phyloP scores from a whole-genome alignment of 2,113 vertebrate genomes.

The Dolichotis patagonum region DNA sequence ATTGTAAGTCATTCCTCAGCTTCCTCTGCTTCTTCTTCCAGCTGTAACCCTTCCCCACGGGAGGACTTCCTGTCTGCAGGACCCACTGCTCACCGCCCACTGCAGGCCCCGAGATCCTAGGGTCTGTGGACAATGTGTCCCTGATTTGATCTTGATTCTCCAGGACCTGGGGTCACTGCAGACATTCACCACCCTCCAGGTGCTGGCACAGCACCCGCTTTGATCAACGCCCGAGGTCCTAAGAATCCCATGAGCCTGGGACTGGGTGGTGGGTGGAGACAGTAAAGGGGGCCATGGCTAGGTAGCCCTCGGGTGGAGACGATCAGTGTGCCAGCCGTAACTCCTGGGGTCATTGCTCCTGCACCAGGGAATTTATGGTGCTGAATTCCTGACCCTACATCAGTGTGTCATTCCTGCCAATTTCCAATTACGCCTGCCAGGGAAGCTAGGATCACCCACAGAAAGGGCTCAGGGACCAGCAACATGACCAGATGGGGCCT shows the following conservation, averaged over 20 bases:
- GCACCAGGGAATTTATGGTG: not conserved
- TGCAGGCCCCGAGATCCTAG: not conserved
- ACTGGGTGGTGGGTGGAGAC: constrained; percentile 12
- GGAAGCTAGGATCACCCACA: not conserved
- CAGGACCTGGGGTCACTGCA: not conserved
- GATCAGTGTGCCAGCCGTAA: constrained; percentile 40
- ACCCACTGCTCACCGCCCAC: not conserved
- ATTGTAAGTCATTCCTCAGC: not conserved
- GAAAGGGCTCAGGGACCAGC: not conserved
- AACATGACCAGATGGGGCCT: not conserved
- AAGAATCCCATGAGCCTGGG: constrained; percentile 66
- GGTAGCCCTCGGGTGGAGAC: constrained; percentile 17
- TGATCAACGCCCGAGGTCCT: constrained; percentile 36
- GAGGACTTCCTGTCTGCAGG: not conserved
- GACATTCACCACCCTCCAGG: not conserved
- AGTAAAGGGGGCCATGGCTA: not conserved
- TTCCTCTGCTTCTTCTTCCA: not conserved
- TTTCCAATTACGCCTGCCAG: not conserved
- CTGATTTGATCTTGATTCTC: not conserved
- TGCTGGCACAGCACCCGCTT: constrained; percentile 15
- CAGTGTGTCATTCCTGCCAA: too few relatives aligned
- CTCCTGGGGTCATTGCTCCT: constrained; percentile 65
- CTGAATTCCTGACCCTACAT: not conserved
- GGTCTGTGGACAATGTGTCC: not conserved
- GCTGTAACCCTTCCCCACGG: not conserved